A percentile compares a stretch with the other conserved stretches of the same genome.
Conservation (phyloP, 2,888 invertebrate species). For the Dendrolimus pini region DNA sequence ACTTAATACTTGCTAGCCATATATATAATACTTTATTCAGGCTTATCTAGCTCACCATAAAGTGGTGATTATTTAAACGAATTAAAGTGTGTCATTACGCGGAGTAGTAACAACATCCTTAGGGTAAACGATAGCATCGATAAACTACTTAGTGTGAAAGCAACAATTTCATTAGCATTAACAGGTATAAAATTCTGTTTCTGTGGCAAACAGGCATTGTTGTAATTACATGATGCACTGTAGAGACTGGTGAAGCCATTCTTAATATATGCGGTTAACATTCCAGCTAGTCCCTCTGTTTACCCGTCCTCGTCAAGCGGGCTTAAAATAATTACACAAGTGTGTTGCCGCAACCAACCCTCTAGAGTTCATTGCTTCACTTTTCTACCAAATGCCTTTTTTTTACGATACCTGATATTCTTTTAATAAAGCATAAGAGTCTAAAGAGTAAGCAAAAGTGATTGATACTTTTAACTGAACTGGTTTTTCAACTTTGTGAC, state of each 20-base stretch:
- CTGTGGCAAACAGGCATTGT: no score
- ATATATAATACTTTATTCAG: conserved; percentile 2
- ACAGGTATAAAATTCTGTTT: no score
- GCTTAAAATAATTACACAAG: conserved; percentile 74
- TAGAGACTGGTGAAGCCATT: conserved; percentile 7
- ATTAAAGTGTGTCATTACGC: no score
- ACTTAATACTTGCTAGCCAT: background rate
- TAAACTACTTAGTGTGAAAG: no score
- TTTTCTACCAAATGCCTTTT: background rate
- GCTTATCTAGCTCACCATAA: background rate
- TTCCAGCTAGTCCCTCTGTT: conserved; percentile 55
- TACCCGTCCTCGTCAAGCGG: conserved; percentile 49
- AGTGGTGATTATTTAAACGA: no score
- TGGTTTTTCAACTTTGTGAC: conserved; percentile 37
- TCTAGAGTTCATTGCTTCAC: conserved; percentile 39
- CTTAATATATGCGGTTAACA: conserved; percentile 45
- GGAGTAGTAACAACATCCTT: no score
- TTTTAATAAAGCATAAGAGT: conserved; percentile 1
- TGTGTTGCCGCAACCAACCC: conserved; percentile 45
- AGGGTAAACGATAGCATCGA: no score
- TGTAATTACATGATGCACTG: no score
- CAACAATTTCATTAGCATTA: conserved; percentile 7
- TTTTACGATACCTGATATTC: background rate
- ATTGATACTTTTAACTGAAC: conserved; percentile 43
- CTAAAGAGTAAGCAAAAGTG: conserved; percentile 34